Base-by-base conservation (phyloP, 2,113 vertebrate species). In the Pygoscelis antarcticus region DNA sequence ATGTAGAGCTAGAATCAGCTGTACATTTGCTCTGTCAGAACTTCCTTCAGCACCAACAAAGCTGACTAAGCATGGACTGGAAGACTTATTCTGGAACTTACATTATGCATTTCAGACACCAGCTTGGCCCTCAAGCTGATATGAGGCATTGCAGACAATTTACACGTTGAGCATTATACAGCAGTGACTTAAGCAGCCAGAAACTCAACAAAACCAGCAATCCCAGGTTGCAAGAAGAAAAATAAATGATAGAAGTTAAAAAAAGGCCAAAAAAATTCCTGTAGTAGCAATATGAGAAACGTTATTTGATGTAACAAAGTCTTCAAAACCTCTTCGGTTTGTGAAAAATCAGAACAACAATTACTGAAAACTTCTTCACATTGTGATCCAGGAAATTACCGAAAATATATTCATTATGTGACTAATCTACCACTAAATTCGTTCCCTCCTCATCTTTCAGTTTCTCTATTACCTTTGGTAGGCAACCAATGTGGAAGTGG, bases 121-220 rank as follows among this genome's bases (percentile, higher is more conserved):
- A 74, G 58, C 40, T 30, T n/a, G 17, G 66, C 14, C 18, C 36
- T 40, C 30, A n/a, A 36, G 46, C 57, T n/a, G 13, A 26, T 26
- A 70, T 0, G 1, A 44, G 0, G 1, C 9, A 12, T 13, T 29
- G 19, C 38, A 55, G 26, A 20, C 30, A 79, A 61, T 10, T 61
- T 18, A 49, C 38, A 54, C 3, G 0, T 11, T 61, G 29, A 62
- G 40, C 23, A 38, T 83, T 32, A 69, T 3, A 40, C 18, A 61
- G n/a, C 27, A 21, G 32, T 22, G 27, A 61, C 34, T 54, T 38
- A 32, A 42, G 62, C 42, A 66, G 44, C 11, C 44, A 78, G 34
- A 83, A 66, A n/a, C n/a, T 16, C 20, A 78, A 47, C 38, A 60
- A 46, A 47, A 60, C 3, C 54, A 32, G 22, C 2, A 2, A 55